phyloP scores from a whole-genome alignment of 2,888 invertebrate species.

The Pinctada fucata region DNA sequence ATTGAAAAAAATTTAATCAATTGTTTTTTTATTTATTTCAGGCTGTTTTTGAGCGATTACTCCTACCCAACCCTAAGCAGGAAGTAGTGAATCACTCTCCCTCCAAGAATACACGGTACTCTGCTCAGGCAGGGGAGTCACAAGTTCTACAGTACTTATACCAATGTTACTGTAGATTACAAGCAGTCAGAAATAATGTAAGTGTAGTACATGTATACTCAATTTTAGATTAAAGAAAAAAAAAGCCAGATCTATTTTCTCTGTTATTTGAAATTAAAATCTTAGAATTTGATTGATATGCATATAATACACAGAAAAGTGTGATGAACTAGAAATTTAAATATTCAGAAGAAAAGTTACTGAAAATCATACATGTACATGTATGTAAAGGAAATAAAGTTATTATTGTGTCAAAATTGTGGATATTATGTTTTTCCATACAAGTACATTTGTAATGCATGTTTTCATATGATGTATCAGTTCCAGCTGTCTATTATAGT shows the following conservation, averaged over 20 bases:
- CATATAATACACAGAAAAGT: too few species aligned
- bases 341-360: too few species aligned
- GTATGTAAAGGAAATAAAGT: too few species aligned
- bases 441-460: too few species aligned
- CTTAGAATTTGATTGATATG: neutral
- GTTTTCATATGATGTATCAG: too few species aligned
- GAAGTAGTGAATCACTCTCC: conserved; percentile 46
- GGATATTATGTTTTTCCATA: too few species aligned
- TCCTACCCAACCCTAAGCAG: conserved; percentile 59
- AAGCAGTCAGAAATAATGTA: conserved; percentile 9
- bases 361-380: too few species aligned
- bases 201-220: conserved; percentile 21
- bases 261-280: neutral
- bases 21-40: conserved; percentile 33
- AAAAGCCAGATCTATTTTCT: too few species aligned
- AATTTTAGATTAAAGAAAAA: neutral
- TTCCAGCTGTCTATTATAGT: too few species aligned
- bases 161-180: conserved; percentile 59
- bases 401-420: too few species aligned
- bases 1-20: too few species aligned
- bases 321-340: too few species aligned
- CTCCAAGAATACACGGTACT: conserved; percentile 41
- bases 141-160: conserved; percentile 68
- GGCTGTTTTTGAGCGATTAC: conserved; percentile 73
- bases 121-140: conserved; percentile 58